A percentile compares a stretch with the other conserved stretches of the same genome.
Evolutionary conservation across 1,140 invertebrate genomes (phyloP).

Genomic region (Euwallacea fornicatus): DNA sequence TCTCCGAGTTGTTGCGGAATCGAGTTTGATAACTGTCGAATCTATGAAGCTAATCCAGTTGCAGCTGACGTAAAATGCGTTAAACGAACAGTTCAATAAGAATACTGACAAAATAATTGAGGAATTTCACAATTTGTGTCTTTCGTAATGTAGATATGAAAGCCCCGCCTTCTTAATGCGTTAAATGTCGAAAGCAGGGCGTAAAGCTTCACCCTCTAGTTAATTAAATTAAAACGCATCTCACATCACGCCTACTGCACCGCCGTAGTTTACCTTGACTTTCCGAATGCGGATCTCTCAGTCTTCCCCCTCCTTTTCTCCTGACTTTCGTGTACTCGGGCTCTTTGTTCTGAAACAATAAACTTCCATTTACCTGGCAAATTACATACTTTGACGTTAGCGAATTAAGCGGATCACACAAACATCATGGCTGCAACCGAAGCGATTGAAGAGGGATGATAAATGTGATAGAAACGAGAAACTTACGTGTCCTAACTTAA

Average conservation of each 20-base stretch:
- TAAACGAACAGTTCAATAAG: no score
- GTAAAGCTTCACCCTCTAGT: no score
- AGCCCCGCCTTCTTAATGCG: neutral
- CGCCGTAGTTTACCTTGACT: slow-evolving; percentile 66
- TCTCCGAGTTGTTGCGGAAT: neutral
- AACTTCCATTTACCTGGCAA: neutral
- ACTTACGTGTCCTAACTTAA: slow-evolving; percentile 62
- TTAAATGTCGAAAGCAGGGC: neutral
- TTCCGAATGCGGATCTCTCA: slow-evolving; percentile 75
- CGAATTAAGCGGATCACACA: neutral
- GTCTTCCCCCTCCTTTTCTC: slow-evolving; percentile 76
- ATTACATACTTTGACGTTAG: slow-evolving; percentile 1
- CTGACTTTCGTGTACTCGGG: slow-evolving; percentile 79
- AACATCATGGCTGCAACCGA: neutral
- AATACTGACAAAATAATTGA: no score
- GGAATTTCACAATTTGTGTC: no score
- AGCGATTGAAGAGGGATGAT: neutral
- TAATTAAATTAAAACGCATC: no score
- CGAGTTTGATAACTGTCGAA: slow-evolving; percentile 10
- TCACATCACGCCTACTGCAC: no score
- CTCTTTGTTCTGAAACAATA: slow-evolving; percentile 66
- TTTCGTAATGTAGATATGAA: neutral
- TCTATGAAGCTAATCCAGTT: neutral
- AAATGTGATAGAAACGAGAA: slow-evolving; percentile 10
- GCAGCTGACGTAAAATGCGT: no score